Evolutionary conservation across 2,888 invertebrate genomes (phyloP).

Genomic region (Nephrotoma appendiculata): DNA sequence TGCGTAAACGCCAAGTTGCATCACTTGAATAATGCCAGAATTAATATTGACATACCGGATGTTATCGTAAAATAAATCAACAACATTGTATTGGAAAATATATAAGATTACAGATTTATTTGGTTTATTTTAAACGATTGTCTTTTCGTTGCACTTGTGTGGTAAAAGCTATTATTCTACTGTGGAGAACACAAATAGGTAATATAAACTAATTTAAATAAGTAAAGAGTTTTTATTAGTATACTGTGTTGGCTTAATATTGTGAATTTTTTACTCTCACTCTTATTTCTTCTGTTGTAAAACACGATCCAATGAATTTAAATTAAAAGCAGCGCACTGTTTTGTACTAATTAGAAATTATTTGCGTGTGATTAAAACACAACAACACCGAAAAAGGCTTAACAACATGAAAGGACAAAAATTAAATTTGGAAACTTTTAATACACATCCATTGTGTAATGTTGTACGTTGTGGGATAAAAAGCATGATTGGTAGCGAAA

Average conservation of each 20-base stretch:
- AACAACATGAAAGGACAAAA: not conserved
- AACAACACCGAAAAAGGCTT: not conserved
- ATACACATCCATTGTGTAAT: not conserved
- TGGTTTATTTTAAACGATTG: not conserved
- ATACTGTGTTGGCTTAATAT: not conserved
- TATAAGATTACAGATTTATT: too few species aligned
- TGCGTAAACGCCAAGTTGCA: too few species aligned
- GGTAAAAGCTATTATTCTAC: not conserved
- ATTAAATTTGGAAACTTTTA: not conserved
- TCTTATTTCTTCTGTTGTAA: not conserved
- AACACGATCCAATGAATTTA: not conserved
- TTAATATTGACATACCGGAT: too few species aligned
- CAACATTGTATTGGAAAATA: too few species aligned
- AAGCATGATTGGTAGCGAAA: not conserved
- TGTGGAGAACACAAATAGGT: not conserved
- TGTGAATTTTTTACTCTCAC: not conserved
- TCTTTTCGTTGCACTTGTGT: not conserved
- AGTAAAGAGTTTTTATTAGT: not conserved
- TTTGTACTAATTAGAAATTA: not conserved
- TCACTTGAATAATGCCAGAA: too few species aligned
- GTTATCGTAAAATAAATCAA: too few species aligned
- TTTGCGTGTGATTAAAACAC: not conserved
- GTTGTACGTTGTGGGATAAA: not conserved
- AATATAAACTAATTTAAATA: not conserved
- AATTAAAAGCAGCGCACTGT: not conserved